Evolutionary conservation across 2,888 invertebrate species (phyloP), one percentile per base, ranked within the genome.

Genomic region (Dasysyrphus tricinctus): DNA sequence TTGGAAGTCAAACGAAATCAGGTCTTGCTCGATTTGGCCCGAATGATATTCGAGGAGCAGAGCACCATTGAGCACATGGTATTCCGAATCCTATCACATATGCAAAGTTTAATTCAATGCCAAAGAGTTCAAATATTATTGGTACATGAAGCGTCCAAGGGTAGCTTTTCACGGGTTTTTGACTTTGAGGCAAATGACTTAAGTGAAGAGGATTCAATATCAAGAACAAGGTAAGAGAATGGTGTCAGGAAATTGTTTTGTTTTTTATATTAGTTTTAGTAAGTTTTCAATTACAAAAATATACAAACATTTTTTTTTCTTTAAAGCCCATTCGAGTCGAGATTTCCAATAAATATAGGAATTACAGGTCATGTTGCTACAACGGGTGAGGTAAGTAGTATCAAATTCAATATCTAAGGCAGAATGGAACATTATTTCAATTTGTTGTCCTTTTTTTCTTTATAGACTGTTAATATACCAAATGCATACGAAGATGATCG

Each of bases 21-120:
- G 94, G 97, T 98, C 88, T 94, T 98, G 79, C 94, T 98, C 89
- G 98, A 98, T 93, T 94, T 98, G 91, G 98, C 98, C n/a, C 94
- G 98, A 90, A 98, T 98, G 96, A 97, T 98, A 90, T 98, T 98
- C 92, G 98, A 98, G 92, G 98, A 98, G 93, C 98, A 98, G 93
- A 97, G 97, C 93, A 98, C 98, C 90, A 97, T 98, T 90, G 98
- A 98, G 91, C 97, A 97, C 93, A 97, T 98, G 94, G 97, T 98
- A 83, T 95, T 97, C 90, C 95, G 98, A 93, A 98, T 98, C 93
- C 94, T 98, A 91, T 96, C 97, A 79, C 98, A 98, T 93, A 98
- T 98, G 89, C 97, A 98, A 93, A 97, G 97, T 89, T 94, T 98
- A 88, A 97, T 98, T 89, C 96, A 98, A 93, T 98, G 98, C 93